Conservation (phyloP, 2,888 invertebrate species). For the Xiphydria camelus region DNA sequence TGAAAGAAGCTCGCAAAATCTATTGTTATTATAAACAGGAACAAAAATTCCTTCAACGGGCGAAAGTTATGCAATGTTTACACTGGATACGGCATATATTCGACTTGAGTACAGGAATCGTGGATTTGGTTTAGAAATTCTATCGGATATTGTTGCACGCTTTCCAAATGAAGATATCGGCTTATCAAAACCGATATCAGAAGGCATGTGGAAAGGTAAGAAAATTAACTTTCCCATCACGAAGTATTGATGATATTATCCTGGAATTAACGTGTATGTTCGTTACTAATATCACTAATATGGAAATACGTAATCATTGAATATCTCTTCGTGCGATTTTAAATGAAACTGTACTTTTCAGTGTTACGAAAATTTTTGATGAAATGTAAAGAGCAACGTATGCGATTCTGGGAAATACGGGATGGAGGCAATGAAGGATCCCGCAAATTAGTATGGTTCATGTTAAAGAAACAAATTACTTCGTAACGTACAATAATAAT, state of each 20-base stretch:
- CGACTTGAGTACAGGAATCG: conserved; percentile 41
- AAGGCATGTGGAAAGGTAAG: conserved; percentile 51
- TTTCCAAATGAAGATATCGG: conserved; percentile 49
- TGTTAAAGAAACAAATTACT: conserved; percentile 19
- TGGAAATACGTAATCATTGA: no score
- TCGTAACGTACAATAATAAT: neutral
- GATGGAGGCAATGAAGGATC: conserved; percentile 48
- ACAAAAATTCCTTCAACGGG: conserved; percentile 36
- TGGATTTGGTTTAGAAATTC: conserved; percentile 47
- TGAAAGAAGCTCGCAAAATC: neutral
- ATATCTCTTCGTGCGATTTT: conserved; percentile 1
- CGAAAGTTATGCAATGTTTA: conserved; percentile 47
- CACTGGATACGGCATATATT: conserved; percentile 54
- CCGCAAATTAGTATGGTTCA: conserved; percentile 46
- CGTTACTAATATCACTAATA: no score
- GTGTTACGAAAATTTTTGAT: conserved; percentile 49
- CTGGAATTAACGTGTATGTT: no score
- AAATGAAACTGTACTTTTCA: conserved; percentile 24
- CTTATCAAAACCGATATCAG: conserved; percentile 53
- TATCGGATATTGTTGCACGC: conserved; percentile 41
- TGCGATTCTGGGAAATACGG: conserved; percentile 52
- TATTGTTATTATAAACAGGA: conserved; percentile 29
- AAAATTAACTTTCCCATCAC: neutral
- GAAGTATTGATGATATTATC: neutral
- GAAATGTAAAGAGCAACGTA: conserved; percentile 39